A percentile compares a stretch with the other conserved stretches of the same genome.
Evolutionary conservation across 2,113 vertebrate genomes (phyloP).

Genomic region (Trachemys scripta): DNA sequence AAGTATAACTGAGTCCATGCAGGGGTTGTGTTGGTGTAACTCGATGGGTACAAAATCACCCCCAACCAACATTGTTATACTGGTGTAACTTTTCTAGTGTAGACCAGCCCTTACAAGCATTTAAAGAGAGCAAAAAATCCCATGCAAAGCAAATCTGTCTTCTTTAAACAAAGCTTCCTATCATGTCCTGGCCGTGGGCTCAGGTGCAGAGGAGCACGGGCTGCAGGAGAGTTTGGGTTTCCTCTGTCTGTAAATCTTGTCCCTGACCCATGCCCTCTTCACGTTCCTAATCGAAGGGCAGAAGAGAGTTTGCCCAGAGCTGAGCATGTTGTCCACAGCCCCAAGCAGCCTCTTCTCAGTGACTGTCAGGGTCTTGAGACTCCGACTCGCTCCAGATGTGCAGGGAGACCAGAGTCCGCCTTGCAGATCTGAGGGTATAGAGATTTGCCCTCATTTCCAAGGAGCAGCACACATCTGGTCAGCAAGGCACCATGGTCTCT

Average conservation of each 20-base stretch:
- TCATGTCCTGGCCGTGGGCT: neutral
- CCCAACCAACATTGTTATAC: neutral
- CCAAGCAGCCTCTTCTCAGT: neutral
- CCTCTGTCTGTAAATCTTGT: neutral
- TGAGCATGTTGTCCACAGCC: neutral
- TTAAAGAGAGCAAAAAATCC: neutral
- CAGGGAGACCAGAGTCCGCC: neutral
- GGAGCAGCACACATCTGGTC: neutral
- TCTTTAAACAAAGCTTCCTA: neutral
- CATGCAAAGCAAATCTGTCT: neutral
- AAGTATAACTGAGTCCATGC: neutral
- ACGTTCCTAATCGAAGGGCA: neutral
- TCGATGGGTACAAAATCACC: neutral
- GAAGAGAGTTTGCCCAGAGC: neutral
- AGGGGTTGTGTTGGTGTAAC: neutral
- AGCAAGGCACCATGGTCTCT: neutral
- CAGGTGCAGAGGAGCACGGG: neutral
- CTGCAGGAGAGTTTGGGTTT: neutral
- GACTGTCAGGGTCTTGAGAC: neutral
- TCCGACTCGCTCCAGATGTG: fast-evolving
- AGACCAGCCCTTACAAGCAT: neutral
- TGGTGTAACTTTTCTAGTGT: neutral
- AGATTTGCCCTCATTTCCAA: neutral
- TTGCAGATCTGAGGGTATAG: neutral
- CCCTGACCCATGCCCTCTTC: neutral